Evolutionary conservation across 2,888 invertebrate genomes (phyloP).

Genomic region (Conomelus anceps): DNA sequence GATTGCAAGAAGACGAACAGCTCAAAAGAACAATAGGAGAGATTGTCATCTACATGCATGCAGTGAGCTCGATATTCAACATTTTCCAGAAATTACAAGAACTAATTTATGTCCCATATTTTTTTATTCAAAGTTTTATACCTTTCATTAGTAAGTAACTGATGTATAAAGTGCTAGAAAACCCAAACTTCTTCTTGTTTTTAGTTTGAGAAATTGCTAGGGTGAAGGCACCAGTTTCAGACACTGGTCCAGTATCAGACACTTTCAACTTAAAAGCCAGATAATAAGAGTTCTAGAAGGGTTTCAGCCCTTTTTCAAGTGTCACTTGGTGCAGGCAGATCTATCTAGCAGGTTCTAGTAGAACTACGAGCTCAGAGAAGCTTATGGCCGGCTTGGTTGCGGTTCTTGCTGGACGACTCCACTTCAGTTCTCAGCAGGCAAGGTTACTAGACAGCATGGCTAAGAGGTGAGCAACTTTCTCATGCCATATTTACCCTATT

Average conservation of each 20-base stretch:
- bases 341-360: neutral
- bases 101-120: no score
- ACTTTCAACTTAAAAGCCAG: neutral
- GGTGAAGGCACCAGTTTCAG: neutral
- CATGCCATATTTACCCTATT: neutral
- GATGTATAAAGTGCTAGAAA: no score
- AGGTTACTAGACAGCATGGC: neutral
- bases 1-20: no score
- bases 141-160: no score
- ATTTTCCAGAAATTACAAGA: no score
- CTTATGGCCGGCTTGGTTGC: neutral
- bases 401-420: neutral
- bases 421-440: neutral
- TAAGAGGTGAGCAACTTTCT: neutral
- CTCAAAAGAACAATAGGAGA: no score
- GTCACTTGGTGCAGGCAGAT: neutral
- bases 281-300: neutral
- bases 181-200: no score
- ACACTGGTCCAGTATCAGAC: neutral
- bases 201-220: no score
- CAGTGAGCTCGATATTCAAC: no score
- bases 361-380: neutral
- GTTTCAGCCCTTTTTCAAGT: neutral
- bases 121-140: no score
- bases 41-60: no score